Conservation (phyloP, 2,113 vertebrate species). For the Hemibagrus wyckioides region DNA sequence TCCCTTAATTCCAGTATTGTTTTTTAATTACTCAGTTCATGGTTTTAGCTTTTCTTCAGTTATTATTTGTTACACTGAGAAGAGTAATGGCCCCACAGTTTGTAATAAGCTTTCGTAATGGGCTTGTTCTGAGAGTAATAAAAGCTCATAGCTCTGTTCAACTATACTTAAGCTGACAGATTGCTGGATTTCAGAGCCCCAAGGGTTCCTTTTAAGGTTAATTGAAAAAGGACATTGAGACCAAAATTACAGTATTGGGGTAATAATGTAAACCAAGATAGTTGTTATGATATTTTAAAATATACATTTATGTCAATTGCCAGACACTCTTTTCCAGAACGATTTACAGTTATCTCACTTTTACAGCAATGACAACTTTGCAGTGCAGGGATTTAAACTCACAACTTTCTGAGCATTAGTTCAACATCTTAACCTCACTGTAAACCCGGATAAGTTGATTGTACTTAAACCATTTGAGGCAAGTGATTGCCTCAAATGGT, state of each 20-base stretch:
- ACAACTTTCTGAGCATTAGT: background rate
- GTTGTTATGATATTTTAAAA: background rate
- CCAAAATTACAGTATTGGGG: background rate
- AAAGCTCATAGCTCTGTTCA: background rate
- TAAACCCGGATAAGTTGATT: conserved; percentile 17
- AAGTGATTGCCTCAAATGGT: too few species aligned
- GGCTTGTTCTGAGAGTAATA: background rate
- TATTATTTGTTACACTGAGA: background rate
- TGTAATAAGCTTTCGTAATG: background rate
- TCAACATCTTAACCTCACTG: background rate
- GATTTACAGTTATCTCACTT: background rate
- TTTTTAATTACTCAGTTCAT: background rate
- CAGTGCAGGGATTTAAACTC: background rate
- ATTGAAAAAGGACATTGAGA: background rate
- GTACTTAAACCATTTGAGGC: background rate
- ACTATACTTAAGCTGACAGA: background rate
- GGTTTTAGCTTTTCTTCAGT: background rate
- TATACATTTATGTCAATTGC: background rate
- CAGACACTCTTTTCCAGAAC: background rate
- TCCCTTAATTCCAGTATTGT: background rate
- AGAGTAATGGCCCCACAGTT: background rate
- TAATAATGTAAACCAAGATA: background rate
- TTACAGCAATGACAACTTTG: background rate
- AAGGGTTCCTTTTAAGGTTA: background rate
- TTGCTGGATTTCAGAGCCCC: background rate